Base-by-base conservation (phyloP, 2,113 vertebrate species). In the Corythoichthys intestinalis region DNA sequence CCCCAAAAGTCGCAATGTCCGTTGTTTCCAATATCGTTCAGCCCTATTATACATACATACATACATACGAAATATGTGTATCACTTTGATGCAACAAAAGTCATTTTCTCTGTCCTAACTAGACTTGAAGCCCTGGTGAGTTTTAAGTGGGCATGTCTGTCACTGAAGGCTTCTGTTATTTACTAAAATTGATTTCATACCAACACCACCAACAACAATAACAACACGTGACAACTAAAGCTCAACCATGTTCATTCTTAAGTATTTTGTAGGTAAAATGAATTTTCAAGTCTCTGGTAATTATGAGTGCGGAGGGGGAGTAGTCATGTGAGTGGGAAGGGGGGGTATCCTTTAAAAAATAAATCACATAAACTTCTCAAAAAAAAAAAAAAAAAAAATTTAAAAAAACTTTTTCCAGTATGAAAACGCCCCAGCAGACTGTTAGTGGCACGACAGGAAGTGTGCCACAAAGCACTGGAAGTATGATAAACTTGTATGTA, bases 71-170 rank as follows among this genome's bases (percentile, higher is more conserved):
- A 4, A 35, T 34, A 20, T 4, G 17, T 15, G 28, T 49, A 20
- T 11, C 38, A 72, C 81, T 83, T 79, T 81, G 77, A 87, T 82
- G 65, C 74, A 65, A 72, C 69, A 72, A 74, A 82, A 84, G 78
- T 75, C 68, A 69, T 74, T 59, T 77, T 8, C 41, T 8, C 5
- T 76, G 87, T 84, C 71, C 57, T 53, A 79, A 82, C 88, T 88
- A 54, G 82, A 84, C 66, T 54, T 65, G 54, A 67, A 67, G 70
- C 74, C 80, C 81, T 61, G 15, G 41, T 70, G 80, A 77, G 62
- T 78, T 71, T 77, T 56, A 38, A 46, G 67, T 20, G 39, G 41
- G 60, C 72, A 77, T 77, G 67, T 82, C 58, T 76, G 76, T 86
- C 73, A 79, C 78, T 82, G 69, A 41, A 58, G 52, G 49, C 37